phyloP scores from a whole-genome alignment of 2,113 vertebrate species.

The Thamnophis sirtalis region DNA sequence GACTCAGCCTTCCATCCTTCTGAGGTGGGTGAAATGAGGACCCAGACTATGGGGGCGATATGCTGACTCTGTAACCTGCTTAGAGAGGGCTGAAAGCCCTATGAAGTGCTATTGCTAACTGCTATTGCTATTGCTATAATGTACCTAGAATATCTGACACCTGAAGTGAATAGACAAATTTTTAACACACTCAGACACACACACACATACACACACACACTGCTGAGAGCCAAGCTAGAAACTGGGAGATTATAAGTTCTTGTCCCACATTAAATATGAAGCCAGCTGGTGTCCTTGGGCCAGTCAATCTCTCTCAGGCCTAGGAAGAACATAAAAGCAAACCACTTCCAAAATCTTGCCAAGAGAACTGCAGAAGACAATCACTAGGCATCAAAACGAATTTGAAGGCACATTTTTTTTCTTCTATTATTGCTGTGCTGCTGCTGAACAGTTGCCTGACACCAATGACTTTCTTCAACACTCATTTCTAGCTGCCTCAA shows the following conservation, averaged over 20 bases:
- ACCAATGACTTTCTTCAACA: not conserved
- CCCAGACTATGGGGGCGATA: too few relatives aligned
- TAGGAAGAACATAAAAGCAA: not conserved
- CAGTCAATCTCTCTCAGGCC: not conserved
- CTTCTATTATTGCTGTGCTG: not conserved
- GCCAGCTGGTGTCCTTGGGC: not conserved
- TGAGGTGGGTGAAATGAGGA: too few relatives aligned
- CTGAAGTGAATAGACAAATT: not conserved
- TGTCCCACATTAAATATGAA: not conserved
- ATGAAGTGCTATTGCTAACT: too few relatives aligned
- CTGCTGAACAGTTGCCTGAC: not conserved
- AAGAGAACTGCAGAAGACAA: not conserved
- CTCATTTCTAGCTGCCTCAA: not conserved
- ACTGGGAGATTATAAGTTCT: not conserved
- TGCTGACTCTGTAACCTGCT: too few relatives aligned
- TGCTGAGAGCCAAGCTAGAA: not conserved
- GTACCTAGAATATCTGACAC: not conserved
- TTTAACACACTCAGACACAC: too few relatives aligned
- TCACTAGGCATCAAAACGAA: not conserved
- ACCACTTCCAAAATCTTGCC: not conserved
- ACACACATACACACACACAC: not conserved
- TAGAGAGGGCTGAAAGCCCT: too few relatives aligned
- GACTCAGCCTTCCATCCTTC: too few relatives aligned
- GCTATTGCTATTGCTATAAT: too few relatives aligned
- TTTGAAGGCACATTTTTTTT: not conserved